These are phyloP conservation scores for Falcunculus frontatus DNA, from an alignment of 2,113 vertebrate genomes.

Conservation along the genomic window DNA sequence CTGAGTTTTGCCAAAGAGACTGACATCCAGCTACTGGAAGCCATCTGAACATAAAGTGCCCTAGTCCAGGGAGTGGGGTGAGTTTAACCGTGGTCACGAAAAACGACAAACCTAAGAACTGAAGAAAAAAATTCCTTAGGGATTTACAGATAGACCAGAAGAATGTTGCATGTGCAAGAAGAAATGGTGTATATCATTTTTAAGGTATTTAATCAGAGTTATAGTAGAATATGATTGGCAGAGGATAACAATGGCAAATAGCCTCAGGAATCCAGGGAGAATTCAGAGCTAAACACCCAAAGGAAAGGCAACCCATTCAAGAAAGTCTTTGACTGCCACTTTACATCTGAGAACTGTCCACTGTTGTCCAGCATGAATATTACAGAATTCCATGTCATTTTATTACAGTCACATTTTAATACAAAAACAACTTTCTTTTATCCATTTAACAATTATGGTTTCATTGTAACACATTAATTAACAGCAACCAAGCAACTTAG, in stretches of 20 bases:
- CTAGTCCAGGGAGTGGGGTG: fast-evolving
- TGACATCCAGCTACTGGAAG: not conserved
- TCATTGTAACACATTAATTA: not conserved
- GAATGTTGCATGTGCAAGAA: not conserved
- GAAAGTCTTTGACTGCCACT: not conserved
- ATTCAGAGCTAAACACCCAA: not conserved
- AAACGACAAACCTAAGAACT: not conserved
- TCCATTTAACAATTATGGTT: not conserved
- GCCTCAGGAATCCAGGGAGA: not conserved
- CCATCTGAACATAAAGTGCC: not conserved
- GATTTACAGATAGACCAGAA: not conserved
- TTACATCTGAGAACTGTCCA: not conserved
- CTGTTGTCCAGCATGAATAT: not conserved
- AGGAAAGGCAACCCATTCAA: not conserved
- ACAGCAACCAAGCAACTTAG: not conserved
- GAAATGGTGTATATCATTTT: not conserved
- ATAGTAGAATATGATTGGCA: not conserved
- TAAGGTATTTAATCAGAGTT: not conserved
- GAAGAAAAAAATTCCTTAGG: not conserved
- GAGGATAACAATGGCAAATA: not conserved
- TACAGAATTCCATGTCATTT: not conserved
- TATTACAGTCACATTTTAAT: not conserved
- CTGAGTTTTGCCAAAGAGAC: not conserved
- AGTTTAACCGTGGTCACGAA: not conserved
- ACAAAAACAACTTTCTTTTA: not conserved